Evolutionary conservation across 2,113 vertebrate species (phyloP).

Genomic region (Larimichthys polyactis): DNA sequence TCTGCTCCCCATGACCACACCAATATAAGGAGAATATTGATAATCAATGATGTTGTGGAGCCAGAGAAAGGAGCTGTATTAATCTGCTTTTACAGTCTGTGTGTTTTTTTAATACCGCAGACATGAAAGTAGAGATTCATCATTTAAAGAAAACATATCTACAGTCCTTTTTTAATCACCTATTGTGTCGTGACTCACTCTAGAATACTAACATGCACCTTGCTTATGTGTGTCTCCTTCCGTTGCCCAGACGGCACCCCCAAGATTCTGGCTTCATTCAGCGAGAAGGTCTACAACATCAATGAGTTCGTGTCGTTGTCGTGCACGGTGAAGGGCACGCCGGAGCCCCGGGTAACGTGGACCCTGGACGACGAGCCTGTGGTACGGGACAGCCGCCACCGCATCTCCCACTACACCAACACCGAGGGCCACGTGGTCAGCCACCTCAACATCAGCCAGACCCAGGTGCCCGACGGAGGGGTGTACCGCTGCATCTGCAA

Average conservation of each 20-base stretch:
- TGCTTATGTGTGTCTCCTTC: not conserved
- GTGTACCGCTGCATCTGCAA: slow-evolving; percentile 98
- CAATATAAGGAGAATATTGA: slow-evolving; percentile 87
- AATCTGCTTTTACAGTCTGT: slow-evolving; percentile 27
- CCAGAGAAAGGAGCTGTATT: slow-evolving; percentile 64
- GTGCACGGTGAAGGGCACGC: slow-evolving; percentile 96
- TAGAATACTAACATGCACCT: not conserved
- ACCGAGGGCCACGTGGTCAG: slow-evolving; percentile 94
- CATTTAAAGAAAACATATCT: not conserved
- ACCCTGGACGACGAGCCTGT: slow-evolving; percentile 95
- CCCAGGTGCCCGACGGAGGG: slow-evolving; percentile 95
- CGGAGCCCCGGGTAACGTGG: slow-evolving; percentile 93
- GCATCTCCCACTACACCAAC: slow-evolving; percentile 93
- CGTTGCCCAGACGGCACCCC: slow-evolving; percentile 93
- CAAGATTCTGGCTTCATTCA: slow-evolving; percentile 97
- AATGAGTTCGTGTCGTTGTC: slow-evolving; percentile 95
- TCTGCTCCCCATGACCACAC: slow-evolving; percentile 83
- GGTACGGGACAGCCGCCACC: slow-evolving; percentile 91
- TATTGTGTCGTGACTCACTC: not conserved
- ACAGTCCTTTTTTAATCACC: not conserved
- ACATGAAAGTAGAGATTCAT: not conserved
- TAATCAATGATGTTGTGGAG: slow-evolving; percentile 88
- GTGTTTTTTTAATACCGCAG: not conserved
- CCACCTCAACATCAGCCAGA: slow-evolving; percentile 97
- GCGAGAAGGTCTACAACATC: slow-evolving; percentile 96